These are phyloP conservation scores for Dermochelys coriacea DNA, from an alignment of 2,797 vertebrate genomes.

Conservation along the genomic window DNA sequence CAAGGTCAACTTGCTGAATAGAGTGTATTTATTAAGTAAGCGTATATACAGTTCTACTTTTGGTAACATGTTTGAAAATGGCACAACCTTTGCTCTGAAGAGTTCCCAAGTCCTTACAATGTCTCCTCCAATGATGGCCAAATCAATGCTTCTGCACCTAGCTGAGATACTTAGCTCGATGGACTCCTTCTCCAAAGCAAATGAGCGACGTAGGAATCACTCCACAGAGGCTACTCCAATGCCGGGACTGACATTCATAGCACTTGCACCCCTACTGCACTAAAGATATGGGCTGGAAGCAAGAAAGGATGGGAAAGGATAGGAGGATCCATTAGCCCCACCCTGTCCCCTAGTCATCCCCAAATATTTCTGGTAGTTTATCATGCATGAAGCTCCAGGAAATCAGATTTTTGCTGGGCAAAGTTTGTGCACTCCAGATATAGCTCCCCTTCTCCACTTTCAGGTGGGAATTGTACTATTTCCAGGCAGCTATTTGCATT, in stretches of 20 bases:
- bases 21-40: background rate
- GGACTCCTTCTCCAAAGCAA: too few species aligned
- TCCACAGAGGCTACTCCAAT: background rate
- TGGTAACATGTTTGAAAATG: background rate
- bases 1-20: background rate
- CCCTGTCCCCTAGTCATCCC: too few species aligned
- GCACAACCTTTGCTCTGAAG: background rate
- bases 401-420: background rate
- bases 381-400: background rate
- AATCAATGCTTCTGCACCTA: background rate
- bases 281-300: background rate
- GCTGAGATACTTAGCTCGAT: background rate
- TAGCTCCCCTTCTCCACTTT: background rate
- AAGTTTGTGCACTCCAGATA: too few species aligned
- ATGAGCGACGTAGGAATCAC: background rate
- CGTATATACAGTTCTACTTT: background rate
- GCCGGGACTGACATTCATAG: background rate
- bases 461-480: background rate
- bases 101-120: accelerated
- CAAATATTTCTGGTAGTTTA: too few species aligned
- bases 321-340: background rate
- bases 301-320: background rate
- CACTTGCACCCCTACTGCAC: background rate
- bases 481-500: background rate
- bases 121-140: background rate